A percentile compares a stretch with the other conserved stretches of the same genome.
These are phyloP conservation scores for Apotomis turbidana DNA, from an alignment of 2,888 invertebrate species.

Conservation along the genomic window DNA sequence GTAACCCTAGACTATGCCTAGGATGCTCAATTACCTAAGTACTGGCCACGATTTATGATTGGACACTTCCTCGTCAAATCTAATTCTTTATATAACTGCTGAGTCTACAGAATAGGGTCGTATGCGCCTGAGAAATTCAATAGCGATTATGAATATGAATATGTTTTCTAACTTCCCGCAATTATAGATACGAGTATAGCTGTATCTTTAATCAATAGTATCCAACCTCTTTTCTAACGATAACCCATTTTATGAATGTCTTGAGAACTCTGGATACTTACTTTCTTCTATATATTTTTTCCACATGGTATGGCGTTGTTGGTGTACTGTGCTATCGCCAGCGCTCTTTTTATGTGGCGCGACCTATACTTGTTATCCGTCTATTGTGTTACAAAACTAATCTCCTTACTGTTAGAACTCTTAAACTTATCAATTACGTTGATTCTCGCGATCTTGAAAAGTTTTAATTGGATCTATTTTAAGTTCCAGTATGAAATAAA, in stretches of 20 bases:
- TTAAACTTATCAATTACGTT: slow-evolving; percentile 3
- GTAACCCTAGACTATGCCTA: slow-evolving; percentile 33
- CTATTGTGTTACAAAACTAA: background rate
- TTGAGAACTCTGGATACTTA: no score
- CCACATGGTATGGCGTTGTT: no score
- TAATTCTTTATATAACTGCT: background rate
- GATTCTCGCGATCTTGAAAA: background rate
- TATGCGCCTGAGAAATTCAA: no score
- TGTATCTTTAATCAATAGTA: no score
- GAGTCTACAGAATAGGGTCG: background rate
- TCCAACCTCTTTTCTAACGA: no score
- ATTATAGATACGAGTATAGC: no score
- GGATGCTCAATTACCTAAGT: slow-evolving; percentile 25
- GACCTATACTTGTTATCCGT: background rate
- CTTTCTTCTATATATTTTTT: no score
- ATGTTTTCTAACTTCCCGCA: no score
- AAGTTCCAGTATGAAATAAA: background rate
- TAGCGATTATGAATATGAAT: no score
- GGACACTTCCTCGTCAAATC: slow-evolving; percentile 23
- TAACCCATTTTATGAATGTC: no score
- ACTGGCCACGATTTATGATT: slow-evolving; percentile 27
- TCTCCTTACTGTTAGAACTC: background rate
- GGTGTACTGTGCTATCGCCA: no score
- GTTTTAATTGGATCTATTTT: slow-evolving; percentile 1
- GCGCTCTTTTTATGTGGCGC: background rate